A percentile compares a stretch with the other conserved stretches of the same genome.
phyloP scores from a whole-genome alignment of 2,797 vertebrate species.

The Mormyrops boulengeri region DNA sequence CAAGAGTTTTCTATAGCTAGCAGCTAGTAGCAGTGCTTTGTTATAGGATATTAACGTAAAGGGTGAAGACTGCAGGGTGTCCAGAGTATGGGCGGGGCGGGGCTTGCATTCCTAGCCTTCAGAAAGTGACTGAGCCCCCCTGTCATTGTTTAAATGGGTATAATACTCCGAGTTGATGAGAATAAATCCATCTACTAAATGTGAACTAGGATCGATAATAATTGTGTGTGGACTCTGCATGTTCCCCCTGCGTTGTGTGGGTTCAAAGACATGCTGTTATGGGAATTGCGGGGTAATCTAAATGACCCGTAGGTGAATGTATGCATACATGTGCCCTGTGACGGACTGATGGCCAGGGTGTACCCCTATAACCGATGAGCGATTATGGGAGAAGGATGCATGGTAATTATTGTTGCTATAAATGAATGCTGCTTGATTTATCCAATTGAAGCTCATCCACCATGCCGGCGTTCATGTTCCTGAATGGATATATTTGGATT shows the following conservation, averaged over 20 bases:
- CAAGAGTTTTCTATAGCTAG: background rate
- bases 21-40: background rate
- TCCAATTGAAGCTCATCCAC: background rate
- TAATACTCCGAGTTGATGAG: background rate
- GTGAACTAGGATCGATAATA: background rate
- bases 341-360: background rate
- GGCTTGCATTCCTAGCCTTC: background rate
- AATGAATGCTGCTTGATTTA: background rate
- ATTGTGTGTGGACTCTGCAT: background rate
- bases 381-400: background rate
- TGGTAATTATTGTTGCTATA: background rate
- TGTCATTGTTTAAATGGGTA: background rate
- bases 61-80: background rate
- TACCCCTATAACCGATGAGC: background rate
- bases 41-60: background rate
- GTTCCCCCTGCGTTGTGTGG: background rate
- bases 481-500: constrained; percentile 1
- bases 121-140: background rate
- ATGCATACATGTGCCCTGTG: background rate
- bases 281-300: background rate
- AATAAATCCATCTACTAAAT: background rate
- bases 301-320: background rate
- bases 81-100: background rate
- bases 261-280: background rate
- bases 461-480: background rate